Conservation (phyloP, 2,797 vertebrate genomes). For the Cygnus olor region DNA sequence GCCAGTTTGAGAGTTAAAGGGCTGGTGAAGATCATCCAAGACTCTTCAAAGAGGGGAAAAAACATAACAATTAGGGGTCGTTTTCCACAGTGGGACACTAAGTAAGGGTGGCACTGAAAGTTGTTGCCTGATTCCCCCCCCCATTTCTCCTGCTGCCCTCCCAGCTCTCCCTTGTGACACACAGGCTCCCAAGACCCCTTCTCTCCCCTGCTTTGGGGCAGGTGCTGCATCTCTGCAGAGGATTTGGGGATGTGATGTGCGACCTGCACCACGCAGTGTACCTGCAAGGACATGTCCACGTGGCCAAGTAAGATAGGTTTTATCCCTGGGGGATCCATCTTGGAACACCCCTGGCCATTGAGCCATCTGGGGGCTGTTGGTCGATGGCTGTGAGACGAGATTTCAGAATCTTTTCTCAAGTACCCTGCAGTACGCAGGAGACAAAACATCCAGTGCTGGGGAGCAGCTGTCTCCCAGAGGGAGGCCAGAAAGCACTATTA, state of each 20-base stretch:
- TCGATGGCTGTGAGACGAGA: neutral
- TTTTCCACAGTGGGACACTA: neutral
- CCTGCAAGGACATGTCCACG: neutral
- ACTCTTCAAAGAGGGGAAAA: neutral
- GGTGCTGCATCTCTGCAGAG: neutral
- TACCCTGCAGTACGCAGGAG: neutral
- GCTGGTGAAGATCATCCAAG: neutral
- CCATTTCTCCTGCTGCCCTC: neutral
- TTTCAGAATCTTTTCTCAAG: neutral
- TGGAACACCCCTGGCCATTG: neutral
- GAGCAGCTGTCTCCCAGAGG: neutral
- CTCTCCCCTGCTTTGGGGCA: fast-evolving
- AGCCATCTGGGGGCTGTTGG: neutral
- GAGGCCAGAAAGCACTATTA: neutral
- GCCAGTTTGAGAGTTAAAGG: neutral
- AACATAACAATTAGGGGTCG: neutral
- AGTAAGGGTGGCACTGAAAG: neutral
- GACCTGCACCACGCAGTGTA: neutral
- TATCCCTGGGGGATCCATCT: neutral
- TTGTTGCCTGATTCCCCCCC: neutral
- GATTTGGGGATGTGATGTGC: neutral
- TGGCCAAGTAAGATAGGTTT: neutral
- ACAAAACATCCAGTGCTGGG: neutral
- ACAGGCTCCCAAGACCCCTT: neutral
- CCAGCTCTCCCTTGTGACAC: neutral